Conservation (phyloP, 2,888 invertebrate genomes). For the Ormyrus thymus region DNA sequence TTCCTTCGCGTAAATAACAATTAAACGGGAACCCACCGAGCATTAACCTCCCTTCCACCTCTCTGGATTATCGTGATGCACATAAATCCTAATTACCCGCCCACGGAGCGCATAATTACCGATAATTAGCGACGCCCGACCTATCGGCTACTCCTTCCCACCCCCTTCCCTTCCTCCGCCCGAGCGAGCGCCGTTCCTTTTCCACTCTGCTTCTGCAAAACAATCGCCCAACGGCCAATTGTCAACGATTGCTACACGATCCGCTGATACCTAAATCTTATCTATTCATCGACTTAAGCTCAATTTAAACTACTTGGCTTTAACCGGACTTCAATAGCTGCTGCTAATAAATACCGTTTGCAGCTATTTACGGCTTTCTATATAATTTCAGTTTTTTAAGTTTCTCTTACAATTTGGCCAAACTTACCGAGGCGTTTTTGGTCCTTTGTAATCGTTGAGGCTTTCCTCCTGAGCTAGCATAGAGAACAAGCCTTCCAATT, state of each 20-base stretch:
- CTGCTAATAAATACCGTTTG: no score
- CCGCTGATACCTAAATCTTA: no score
- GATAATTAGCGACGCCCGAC: slow-evolving; percentile 66
- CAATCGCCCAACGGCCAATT: slow-evolving; percentile 30
- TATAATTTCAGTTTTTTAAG: no score
- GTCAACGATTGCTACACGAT: neutral
- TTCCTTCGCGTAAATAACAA: slow-evolving; percentile 69
- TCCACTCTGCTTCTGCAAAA: slow-evolving; percentile 37
- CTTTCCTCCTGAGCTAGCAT: slow-evolving; percentile 80
- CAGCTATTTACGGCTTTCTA: no score
- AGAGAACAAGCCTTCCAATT: slow-evolving; percentile 82
- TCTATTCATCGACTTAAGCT: no score
- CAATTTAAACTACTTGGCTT: no score
- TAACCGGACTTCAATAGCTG: no score
- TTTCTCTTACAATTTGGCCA: no score
- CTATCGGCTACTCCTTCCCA: slow-evolving; percentile 45
- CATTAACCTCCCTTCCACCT: slow-evolving; percentile 59
- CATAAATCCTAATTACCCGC: slow-evolving; percentile 70
- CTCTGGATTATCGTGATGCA: slow-evolving; percentile 65
- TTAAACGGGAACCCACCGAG: slow-evolving; percentile 63
- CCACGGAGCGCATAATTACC: slow-evolving; percentile 66
- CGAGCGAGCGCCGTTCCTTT: slow-evolving; percentile 15
- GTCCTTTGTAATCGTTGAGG: slow-evolving; percentile 75
- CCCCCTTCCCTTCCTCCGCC: neutral
- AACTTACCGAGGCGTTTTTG: slow-evolving; percentile 67